These are phyloP conservation scores for Helleia helle DNA, from an alignment of 2,888 invertebrate genomes.

Conservation along the genomic window DNA sequence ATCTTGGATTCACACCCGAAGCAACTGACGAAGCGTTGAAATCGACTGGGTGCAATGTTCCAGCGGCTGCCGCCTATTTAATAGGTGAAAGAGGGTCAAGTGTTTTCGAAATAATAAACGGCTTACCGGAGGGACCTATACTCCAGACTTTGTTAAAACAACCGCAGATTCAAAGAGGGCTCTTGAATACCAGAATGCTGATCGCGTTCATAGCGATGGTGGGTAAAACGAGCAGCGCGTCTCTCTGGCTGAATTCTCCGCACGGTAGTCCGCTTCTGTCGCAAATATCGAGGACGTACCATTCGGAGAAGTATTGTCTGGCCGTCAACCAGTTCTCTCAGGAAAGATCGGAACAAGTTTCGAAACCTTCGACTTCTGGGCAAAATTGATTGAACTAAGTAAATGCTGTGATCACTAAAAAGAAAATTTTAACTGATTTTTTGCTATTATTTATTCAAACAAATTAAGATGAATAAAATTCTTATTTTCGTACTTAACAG, in stretches of 20 bases:
- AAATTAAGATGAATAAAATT: no score
- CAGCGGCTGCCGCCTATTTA: conserved; percentile 59
- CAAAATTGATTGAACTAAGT: conserved; percentile 27
- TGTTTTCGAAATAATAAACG: conserved; percentile 54
- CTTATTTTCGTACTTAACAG: no score
- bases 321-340: conserved; percentile 65
- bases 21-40: conserved; percentile 49
- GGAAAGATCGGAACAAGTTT: conserved; percentile 25
- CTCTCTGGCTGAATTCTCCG: conserved; percentile 59
- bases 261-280: conserved; percentile 59
- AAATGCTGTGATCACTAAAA: no score
- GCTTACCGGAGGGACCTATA: conserved; percentile 53
- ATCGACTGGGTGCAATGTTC: conserved; percentile 52
- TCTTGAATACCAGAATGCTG: conserved; percentile 59
- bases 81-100: conserved; percentile 61
- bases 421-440: no score
- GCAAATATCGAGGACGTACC: conserved; percentile 62
- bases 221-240: conserved; percentile 55
- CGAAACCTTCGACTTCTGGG: conserved; percentile 47
- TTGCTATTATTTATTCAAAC: no score
- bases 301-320: conserved; percentile 62
- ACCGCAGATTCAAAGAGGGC: conserved; percentile 57
- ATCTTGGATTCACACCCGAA: conserved; percentile 46
- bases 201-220: conserved; percentile 65
- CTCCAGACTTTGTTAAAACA: conserved; percentile 53